Evolutionary conservation across 2,797 vertebrate species (phyloP).

Genomic region (Neoniphon sammara): DNA sequence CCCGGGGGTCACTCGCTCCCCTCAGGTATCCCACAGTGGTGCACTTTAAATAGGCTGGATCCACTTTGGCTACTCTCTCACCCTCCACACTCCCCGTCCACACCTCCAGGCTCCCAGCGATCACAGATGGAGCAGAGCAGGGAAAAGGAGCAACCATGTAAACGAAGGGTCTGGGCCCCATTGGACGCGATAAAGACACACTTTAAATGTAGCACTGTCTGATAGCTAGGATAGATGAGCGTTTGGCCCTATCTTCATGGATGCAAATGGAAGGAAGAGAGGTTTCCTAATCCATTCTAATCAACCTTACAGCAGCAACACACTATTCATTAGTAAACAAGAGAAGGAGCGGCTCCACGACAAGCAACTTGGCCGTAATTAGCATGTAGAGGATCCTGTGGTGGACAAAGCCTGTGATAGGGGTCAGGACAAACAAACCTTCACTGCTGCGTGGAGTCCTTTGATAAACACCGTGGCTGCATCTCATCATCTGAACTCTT

Average conservation of each 20-base stretch:
- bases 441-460: conserved; percentile 25
- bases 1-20: conserved; percentile 73
- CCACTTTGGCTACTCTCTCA: conserved; percentile 41
- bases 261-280: conserved; percentile 63
- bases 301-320: conserved; percentile 77
- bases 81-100: conserved; percentile 27
- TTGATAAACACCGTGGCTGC: conserved; percentile 53
- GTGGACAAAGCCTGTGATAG: conserved; percentile 70
- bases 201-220: conserved; percentile 60
- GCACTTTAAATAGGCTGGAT: conserved; percentile 59
- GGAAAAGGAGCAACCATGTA: conserved; percentile 42
- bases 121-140: conserved; percentile 64
- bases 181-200: conserved; percentile 55
- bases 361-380: conserved; percentile 76
- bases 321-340: conserved; percentile 83
- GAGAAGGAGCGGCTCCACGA: conserved; percentile 68
- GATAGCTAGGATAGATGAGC: conserved; percentile 60
- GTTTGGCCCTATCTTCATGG: conserved; percentile 53
- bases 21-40: conserved; percentile 67
- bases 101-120: conserved; percentile 37
- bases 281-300: conserved; percentile 82
- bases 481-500: conserved; percentile 36
- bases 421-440: conserved; percentile 68
- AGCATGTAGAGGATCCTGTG: conserved; percentile 75
- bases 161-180: conserved; percentile 52